Base-by-base conservation (phyloP, 1,140 invertebrate species). In the Dinothrombium tinctorium region DNA sequence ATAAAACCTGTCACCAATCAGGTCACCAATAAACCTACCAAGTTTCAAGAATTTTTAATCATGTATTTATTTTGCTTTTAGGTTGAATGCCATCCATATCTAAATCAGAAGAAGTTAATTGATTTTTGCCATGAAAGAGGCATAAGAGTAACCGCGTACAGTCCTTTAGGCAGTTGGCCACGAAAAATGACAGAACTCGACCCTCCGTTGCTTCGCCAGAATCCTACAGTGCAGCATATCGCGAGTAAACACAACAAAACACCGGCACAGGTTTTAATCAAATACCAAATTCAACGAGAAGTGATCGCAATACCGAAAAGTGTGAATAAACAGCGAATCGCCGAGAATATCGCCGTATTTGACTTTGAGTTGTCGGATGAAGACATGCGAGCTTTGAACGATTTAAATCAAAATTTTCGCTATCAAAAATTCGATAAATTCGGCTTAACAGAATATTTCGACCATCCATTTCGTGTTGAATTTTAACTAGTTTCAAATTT, bases 241-340 rank as follows among this genome's bases (percentile, higher is more conserved):
- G 73, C 79, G 0, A 51, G 64, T 3, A 64, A 65, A 14, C 66
- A 80, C 52, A 59, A 62, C 4, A 79, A 74, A 56, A 69, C 70
- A 1, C 57, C 74, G 5, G 79, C 76, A 1, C 79, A 86, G 61
- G 59, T 89, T 33, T 59, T 86, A 29, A 54, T 89, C 1, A 64
- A 74, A 31, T 76, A 74, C 57, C 64, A 76, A 33, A 53, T 82
- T 0, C 71, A 82, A 55, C 61, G 68, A 37, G 71, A 69, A 8
- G 59, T 83, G 7, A 60, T 69, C 29, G 73, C 76, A 14, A 81
- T 89, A 53, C 81, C 81, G 32, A 89, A 87, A 60, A 77, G 74
- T 1, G 65, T 68, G 1, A 75, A 67, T 43, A 63, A 69, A 47
- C 49, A 57, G 2, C 63, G 76, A 26, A 69, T 83, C 17, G 62